Evolutionary conservation across 2,113 vertebrate genomes (phyloP), one percentile per base, ranked within the genome.

Genomic region (Athene cunicularia): DNA sequence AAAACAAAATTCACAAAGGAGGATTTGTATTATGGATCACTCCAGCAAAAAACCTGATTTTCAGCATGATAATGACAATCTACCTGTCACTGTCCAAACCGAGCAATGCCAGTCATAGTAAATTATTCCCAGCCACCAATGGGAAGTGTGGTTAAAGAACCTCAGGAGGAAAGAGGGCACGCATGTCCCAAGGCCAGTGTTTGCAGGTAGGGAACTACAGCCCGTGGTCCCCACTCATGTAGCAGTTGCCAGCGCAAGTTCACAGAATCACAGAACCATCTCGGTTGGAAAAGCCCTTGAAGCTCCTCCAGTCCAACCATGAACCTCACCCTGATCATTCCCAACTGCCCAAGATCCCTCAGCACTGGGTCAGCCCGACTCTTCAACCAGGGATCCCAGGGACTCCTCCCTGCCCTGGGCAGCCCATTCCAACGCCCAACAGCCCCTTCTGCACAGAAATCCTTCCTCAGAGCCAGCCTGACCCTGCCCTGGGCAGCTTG

Each of bases 131-230:
- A 47, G 32, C 21, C 2, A 1, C 12, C 1, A 7, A 63, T 41
- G 55, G 41, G n/a, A 59, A 77, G 11, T 1, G 32, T 28, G 55
- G 62, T 3, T 32, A 26, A 87, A n/a, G 80, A 35, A 26, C 5
- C 76, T 35, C 55, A 11, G 73, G 55, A 53, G 20, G n/a, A 92
- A 63, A 49, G 60, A 91, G 72, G 41, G 20, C 35, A n/a, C 4
- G 1, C 2, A 4, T 19, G 28, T 80, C 47, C 76, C 7, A 0
- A 39, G 60, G 53, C 75, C 2, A 3, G 17, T 11, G 15, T 52
- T 23, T 45, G 47, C 82, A 93, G 85, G 73, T 14, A 10, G 56
- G 35, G 14, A 75, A 1, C 9, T 8, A 5, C 59, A 90, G 87
- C 52, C 66, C 18, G 0, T 35, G 60, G 35, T 39, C 56, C 71